Base-by-base conservation (phyloP, 2,797 vertebrate genomes). In the Dipus sagitta region DNA sequence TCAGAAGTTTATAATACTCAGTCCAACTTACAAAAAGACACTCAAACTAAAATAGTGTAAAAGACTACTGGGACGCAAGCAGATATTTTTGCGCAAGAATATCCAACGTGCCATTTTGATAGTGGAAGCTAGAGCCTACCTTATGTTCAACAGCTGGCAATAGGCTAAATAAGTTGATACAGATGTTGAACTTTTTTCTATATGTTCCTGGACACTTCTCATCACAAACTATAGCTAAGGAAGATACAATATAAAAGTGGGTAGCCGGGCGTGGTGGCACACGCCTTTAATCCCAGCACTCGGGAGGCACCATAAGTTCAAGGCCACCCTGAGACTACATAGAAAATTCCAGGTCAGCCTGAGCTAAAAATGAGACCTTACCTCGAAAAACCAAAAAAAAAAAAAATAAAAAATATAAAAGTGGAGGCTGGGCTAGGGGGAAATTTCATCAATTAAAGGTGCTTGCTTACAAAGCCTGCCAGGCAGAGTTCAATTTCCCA, bases 131-230 rank as follows among this genome's bases (percentile, higher is more conserved):
- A 71, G 70, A 86, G 76, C 32, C 23, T 26, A 28, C 67, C 79
- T 82, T 58, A 11, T n/a, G 18, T 18, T 62, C 72, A 87, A 74
- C 30, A 70, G 6, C 7, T 83, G 21, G 24, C 14, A 13, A 47
- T 30, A 21, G 34, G 32, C 80, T 86, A 88, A 74, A 62, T 54
- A 74, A 84, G 47, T 2, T 7, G 30, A 30, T 28, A n/a, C 54
- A 71, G 42, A 86, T 62, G 11, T 24, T 58, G 71, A 60, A 10
- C 62, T 71, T 60, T 81, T 90, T 62, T 60, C 24, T 58, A 52
- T 76, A 21, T 65, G 32, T 80, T 47, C 77, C 23, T 91, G 47
- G 67, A 83, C 94, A 93, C 85, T 42, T 68, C 87, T 81, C 28
- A 75, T 26, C 65, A 80, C 65, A 75, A 90, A 84, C 4, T 52